Conservation (phyloP, 2,888 invertebrate genomes). For the Drosophila anomelani region DNA sequence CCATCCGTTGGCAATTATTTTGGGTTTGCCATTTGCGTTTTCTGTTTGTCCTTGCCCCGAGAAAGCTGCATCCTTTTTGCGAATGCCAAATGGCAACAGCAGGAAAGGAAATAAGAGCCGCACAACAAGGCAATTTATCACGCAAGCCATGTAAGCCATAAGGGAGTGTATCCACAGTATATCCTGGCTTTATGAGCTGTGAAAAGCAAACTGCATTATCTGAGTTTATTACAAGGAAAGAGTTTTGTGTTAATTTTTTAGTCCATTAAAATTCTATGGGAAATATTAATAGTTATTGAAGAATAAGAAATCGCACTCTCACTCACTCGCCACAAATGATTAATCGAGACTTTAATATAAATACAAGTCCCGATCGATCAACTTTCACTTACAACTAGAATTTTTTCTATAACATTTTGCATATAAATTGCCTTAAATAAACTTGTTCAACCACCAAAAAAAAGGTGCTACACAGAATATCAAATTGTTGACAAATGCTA, state of each 20-base stretch:
- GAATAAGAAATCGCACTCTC: not conserved
- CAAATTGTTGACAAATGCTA: constrained; percentile 42
- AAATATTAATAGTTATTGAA: not conserved
- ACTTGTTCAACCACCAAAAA: not conserved
- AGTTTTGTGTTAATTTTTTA: no score
- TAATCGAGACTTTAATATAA: not conserved
- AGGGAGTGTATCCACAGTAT: constrained; percentile 2
- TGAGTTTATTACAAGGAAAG: no score
- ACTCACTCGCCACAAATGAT: no score
- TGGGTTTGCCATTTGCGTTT: constrained; percentile 43
- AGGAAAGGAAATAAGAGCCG: constrained; percentile 30
- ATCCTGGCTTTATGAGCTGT: not conserved
- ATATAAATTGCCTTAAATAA: not conserved
- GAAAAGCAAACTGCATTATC: not conserved
- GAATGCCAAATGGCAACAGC: constrained; percentile 46
- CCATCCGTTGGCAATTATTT: constrained; percentile 53
- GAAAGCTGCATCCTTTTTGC: constrained; percentile 40
- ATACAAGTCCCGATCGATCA: not conserved
- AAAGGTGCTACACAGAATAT: not conserved
- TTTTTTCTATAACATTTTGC: not conserved
- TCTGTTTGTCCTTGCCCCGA: constrained; percentile 51
- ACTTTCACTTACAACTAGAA: not conserved
- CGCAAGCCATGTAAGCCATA: constrained; percentile 39
- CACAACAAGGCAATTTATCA: constrained; percentile 58
- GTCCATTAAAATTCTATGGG: not conserved